phyloP scores from a whole-genome alignment of 2,113 vertebrate species.

The Oncorhynchus mykiss region DNA sequence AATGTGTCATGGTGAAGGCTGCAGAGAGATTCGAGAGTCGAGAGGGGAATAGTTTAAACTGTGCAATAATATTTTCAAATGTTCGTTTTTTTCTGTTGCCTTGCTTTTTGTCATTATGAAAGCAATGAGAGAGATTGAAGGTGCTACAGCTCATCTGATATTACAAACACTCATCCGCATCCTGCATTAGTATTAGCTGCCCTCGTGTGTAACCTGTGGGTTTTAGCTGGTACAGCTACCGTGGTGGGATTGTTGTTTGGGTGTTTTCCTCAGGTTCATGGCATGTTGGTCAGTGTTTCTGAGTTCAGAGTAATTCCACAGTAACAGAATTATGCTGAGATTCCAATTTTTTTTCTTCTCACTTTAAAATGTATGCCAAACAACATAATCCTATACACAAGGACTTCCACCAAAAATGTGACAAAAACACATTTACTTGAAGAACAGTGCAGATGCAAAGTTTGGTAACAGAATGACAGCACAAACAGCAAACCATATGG shows the following conservation, averaged over 20 bases:
- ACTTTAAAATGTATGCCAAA: too few species aligned
- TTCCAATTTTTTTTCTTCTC: too few species aligned
- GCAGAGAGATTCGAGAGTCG: conserved; percentile 3
- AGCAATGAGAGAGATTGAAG: not conserved
- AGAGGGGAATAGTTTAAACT: not conserved
- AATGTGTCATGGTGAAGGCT: conserved; percentile 50
- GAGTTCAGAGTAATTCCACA: conserved; percentile 4
- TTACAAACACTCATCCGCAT: conserved; percentile 43
- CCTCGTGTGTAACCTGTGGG: conserved; percentile 28
- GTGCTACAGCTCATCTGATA: conserved; percentile 24
- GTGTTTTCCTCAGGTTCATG: conserved; percentile 55
- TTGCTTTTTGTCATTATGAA: not conserved
- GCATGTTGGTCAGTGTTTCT: conserved; percentile 18
- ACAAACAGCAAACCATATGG: too few species aligned
- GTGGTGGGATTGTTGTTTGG: conserved; percentile 35
- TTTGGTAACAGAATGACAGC: too few species aligned
- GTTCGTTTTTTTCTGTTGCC: not conserved
- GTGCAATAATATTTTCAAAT: not conserved
- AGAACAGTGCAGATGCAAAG: too few species aligned
- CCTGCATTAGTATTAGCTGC: conserved; percentile 41
- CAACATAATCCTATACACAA: too few species aligned
- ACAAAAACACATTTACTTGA: too few species aligned
- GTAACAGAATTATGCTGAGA: too few species aligned
- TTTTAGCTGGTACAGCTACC: not conserved
- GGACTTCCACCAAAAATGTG: too few species aligned